Evolutionary conservation across 2,888 invertebrate species (phyloP), one percentile per base, ranked within the genome.

Genomic region (Stramonita haemastoma): DNA sequence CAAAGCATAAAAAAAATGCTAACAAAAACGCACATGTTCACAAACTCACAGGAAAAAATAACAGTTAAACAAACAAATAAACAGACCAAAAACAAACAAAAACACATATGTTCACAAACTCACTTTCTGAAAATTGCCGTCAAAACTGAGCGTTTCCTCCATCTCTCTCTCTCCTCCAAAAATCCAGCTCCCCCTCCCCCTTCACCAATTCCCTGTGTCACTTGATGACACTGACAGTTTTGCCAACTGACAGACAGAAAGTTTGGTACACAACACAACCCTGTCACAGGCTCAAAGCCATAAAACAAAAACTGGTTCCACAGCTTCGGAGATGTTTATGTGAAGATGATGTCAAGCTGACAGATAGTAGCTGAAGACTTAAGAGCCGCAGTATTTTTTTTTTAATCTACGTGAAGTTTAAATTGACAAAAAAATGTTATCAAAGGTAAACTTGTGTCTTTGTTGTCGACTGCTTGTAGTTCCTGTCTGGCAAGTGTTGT

Each of bases 111-210:
- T n/a, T n/a, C n/a, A n/a, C 57, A 57, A 13, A 86, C 86, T 86
- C 86, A 86, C 86, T 86, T 86, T 86, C 1, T 66, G n/a, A 22
- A 66, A 19, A 17, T 66, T 70, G 15, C 66, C 86, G 34, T 86
- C 86, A 29, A 86, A 86, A 66, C 86, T 86, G 66, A 86, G 86
- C 17, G 86, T 86, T n/a, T 86, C 86, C 13, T 86, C 86, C 86
- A 86, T 86, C 34, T n/a, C n/a, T n/a, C 17, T 29, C 26, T 46
- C 29, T 32, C 34, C 79, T 17, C 15, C 13, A 17, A 79, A 1
- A 79, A 79, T 15, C 15, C 15, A 32, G 32, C 81, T 29, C 34
- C 17, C 32, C 81, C 22, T 8, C 36, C 34, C 36, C 13, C 5
- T 36, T 36, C 34, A 34, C 22, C 70, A 17, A 19, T 32, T 15